Conservation (phyloP, 1,140 invertebrate genomes). For the Zaprionus ghesquierei region DNA sequence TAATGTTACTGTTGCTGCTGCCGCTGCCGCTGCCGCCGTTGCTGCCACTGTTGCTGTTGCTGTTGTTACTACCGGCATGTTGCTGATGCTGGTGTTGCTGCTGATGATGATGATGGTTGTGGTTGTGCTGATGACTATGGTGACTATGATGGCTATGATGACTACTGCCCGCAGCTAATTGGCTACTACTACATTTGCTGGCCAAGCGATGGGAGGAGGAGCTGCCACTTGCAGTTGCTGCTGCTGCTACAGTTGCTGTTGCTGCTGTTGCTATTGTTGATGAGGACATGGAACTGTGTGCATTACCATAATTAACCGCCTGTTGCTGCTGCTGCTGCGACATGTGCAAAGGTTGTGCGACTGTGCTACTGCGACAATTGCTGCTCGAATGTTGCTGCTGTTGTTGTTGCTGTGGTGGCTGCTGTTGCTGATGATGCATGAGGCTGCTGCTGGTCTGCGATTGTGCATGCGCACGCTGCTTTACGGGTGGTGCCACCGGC, state of each 20-base stretch:
- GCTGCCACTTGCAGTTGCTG: conserved; percentile 39
- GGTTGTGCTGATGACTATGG: conserved; percentile 30
- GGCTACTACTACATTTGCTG: conserved; percentile 25
- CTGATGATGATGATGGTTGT: conserved; percentile 6
- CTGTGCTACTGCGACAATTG: conserved; percentile 58
- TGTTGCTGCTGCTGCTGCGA: conserved; percentile 55
- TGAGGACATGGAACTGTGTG: conserved; percentile 49
- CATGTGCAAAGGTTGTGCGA: conserved; percentile 42
- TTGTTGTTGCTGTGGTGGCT: conserved; percentile 35
- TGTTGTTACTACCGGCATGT: conserved; percentile 16
- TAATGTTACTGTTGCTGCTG: conserved; percentile 49
- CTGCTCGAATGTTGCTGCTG: conserved; percentile 53
- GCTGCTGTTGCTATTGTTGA: conserved; percentile 39
- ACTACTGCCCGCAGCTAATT: conserved; percentile 13
- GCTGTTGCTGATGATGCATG: conserved; percentile 44
- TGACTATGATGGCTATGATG: conserved; percentile 50
- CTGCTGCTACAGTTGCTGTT: conserved; percentile 51
- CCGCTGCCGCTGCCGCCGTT: conserved; percentile 44
- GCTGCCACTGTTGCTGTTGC: conserved; percentile 35
- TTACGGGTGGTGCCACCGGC: conserved; percentile 65
- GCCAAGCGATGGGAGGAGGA: conserved; percentile 60
- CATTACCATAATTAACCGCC: conserved; percentile 72
- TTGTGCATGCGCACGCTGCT: conserved; percentile 82
- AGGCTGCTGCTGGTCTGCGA: conserved; percentile 83
- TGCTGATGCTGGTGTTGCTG: conserved; percentile 20